Evolutionary conservation across 2,113 vertebrate genomes (phyloP), one percentile per base, ranked within the genome.

Genomic region (Myiopsitta monachus): DNA sequence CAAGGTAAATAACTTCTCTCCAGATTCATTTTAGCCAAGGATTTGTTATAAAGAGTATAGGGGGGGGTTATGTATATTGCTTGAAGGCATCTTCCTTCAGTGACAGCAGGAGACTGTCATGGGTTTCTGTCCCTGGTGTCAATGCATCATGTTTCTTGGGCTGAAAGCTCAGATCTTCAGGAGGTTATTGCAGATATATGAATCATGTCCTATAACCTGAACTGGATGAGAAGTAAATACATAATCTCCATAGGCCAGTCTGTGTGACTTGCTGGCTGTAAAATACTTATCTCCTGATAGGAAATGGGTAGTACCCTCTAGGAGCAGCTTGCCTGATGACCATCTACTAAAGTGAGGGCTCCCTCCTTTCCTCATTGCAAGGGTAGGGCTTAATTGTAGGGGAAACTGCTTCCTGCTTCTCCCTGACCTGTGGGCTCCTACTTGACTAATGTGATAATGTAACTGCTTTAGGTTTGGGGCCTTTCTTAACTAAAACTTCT

Each of bases 381-480:
- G 41, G 46, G 14, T 49, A 54, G 8, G 9, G 21, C 38, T 88
- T 88, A 63, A 86, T 90, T 92, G 88, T 88, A 93, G 83, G 79
- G 83, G 79, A 94, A 82, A 47, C 69, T n/a, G 33, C 83, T 94
- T 95, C 86, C 88, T 83, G 64, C 62, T 86, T 77, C 86, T 84
- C 51, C 23, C 77, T 74, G 55, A 75, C 69, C 61, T 54, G 61
- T 36, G 59, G 59, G 36, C 55, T 94, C 55, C 88, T 31, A 1
- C 5, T 24, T 67, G 38, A 11, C n/a, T 43, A 41, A 31, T 12
- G 73, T 22, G 69, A 15, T 81, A 38, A 81, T 75, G 36, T 6
- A 75, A 8, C 55, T 61, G 44, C 63, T 52, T 77, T 51, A 14
- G 28, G 62, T 5, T 22, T 41, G 41, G 41, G 67, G 46, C 7